Evolutionary conservation across 2,113 vertebrate species (phyloP).

Genomic region (Pongo abelii): DNA sequence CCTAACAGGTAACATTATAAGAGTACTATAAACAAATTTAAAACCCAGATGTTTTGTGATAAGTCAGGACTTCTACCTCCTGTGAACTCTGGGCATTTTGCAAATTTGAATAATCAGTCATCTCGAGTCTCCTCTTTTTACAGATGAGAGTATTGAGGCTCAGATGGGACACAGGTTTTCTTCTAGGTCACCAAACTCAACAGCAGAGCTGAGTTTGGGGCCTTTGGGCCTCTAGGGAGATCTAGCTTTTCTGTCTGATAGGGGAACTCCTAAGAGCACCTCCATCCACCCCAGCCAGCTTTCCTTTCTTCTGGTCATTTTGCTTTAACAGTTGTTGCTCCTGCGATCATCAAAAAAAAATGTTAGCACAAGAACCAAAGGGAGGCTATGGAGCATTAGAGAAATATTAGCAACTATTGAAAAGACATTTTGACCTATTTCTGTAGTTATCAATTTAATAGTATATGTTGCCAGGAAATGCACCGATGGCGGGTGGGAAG

Average conservation of each 20-base stretch:
- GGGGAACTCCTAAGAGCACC: neutral
- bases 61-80: slow-evolving; percentile 2
- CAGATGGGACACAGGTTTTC: neutral
- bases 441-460: slow-evolving; percentile 77
- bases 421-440: slow-evolving; percentile 79
- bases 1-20: neutral
- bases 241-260: neutral
- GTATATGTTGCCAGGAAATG: slow-evolving; percentile 78
- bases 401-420: slow-evolving; percentile 76
- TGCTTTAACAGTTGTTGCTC: slow-evolving; percentile 35
- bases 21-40: neutral
- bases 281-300: neutral
- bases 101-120: slow-evolving; percentile 54
- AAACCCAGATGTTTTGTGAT: neutral
- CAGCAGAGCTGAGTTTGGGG: neutral
- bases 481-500: slow-evolving; percentile 48
- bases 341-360: slow-evolving; percentile 59
- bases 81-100: slow-evolving; percentile 37
- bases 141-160: neutral
- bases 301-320: slow-evolving; percentile 24
- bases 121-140: slow-evolving; percentile 39
- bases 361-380: slow-evolving; percentile 62
- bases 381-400: slow-evolving; percentile 63
- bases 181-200: neutral
- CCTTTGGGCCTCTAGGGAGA: neutral